Conservation (phyloP, 2,797 vertebrate genomes). For the Masticophis lateralis region DNA sequence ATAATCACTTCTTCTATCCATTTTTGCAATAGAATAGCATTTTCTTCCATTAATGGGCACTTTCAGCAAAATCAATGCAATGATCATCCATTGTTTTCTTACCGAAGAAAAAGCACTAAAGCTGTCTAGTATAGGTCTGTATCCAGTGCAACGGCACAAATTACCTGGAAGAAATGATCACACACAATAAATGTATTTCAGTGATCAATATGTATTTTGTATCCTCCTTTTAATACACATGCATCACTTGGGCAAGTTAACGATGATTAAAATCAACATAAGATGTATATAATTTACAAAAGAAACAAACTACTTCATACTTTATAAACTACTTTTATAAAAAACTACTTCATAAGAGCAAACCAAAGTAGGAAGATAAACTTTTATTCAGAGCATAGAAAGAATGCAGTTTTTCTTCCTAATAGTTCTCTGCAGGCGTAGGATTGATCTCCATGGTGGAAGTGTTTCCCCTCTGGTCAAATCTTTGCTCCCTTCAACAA, state of each 20-base stretch:
- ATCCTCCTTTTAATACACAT: background rate
- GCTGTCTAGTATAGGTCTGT: conserved; percentile 67
- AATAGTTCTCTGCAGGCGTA: background rate
- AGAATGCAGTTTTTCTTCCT: background rate
- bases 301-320: background rate
- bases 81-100: conserved; percentile 36
- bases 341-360: background rate
- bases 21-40: background rate
- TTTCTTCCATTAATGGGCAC: background rate
- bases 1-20: background rate
- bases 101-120: conserved; percentile 65
- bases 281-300: background rate
- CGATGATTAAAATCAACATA: background rate
- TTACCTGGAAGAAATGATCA: conserved; percentile 59
- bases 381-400: background rate
- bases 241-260: background rate
- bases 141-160: conserved; percentile 70
- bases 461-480: background rate
- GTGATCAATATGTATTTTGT: background rate
- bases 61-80: background rate
- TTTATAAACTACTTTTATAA: background rate
- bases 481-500: background rate
- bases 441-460: background rate
- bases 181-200: background rate
- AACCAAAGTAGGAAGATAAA: background rate